phyloP scores from a whole-genome alignment of 2,113 vertebrate species.

The Hiodon alosoides region DNA sequence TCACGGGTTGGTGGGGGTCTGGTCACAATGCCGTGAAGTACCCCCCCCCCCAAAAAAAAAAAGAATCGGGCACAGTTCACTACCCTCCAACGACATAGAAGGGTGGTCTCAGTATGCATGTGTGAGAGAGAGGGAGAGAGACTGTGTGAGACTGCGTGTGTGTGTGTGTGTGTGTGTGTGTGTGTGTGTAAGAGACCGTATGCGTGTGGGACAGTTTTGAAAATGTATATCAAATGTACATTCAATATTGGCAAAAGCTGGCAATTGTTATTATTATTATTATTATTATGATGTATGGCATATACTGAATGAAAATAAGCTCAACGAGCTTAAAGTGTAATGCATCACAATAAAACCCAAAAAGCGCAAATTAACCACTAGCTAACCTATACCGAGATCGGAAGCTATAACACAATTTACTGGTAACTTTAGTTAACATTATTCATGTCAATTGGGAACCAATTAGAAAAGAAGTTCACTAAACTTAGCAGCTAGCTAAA shows the following conservation, averaged over 20 bases:
- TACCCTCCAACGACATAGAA: slow-evolving; percentile 55
- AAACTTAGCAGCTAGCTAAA: no score
- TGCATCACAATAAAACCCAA: no score
- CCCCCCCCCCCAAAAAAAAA: slow-evolving; percentile 49
- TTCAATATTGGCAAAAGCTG: slow-evolving; percentile 55
- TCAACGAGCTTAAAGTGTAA: no score
- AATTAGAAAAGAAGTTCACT: no score
- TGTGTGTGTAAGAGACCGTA: background rate
- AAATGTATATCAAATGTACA: slow-evolving; percentile 46
- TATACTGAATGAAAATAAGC: no score
- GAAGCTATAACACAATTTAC: no score
- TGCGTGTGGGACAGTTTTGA: background rate
- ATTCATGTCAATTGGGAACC: no score
- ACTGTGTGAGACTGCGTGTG: background rate
- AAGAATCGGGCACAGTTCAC: slow-evolving; percentile 48
- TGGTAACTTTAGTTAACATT: no score
- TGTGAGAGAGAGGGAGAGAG: background rate
- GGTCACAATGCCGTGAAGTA: slow-evolving; percentile 11
- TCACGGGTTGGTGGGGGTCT: slow-evolving; percentile 31
- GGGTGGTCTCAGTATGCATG: background rate
- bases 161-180: slow-evolving; percentile 19
- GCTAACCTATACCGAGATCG: no score
- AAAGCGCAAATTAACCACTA: no score
- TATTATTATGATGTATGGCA: no score
- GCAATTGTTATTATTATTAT: no score